Percentiles rank a stretch among this genome's conserved stretches.
These are phyloP conservation scores for Acrocera orbiculus DNA, from an alignment of 2,888 invertebrate species.

Conservation along the genomic window DNA sequence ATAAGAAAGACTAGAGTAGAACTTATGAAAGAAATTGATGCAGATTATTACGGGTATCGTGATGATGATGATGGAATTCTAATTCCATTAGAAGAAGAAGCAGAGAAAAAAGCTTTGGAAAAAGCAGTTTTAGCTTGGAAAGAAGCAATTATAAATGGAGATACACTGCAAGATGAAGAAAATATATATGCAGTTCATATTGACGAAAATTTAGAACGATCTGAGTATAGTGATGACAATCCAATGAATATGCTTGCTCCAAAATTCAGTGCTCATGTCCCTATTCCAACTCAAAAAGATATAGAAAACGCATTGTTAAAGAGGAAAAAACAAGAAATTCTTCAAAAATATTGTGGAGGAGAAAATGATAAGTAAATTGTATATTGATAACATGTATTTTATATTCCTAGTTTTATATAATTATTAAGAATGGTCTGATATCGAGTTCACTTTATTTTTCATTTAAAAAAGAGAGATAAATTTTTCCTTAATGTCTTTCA, in stretches of 20 bases:
- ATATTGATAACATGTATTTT: too few species aligned
- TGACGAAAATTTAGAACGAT: constrained; percentile 9
- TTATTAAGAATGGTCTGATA: too few species aligned
- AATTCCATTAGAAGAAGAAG: constrained; percentile 66
- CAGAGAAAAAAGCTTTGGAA: constrained; percentile 50
- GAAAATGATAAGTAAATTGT: too few species aligned
- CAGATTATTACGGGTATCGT: constrained; percentile 95
- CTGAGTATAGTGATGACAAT: constrained; percentile 16
- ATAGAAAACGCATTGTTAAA: constrained; percentile 80
- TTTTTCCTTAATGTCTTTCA: too few species aligned
- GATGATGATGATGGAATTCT: constrained; percentile 97
- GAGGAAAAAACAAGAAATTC: constrained; percentile 79
- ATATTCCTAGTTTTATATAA: too few species aligned
- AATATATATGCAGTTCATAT: constrained; percentile 32
- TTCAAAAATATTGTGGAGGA: constrained; percentile 77
- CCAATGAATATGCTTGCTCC: constrained; percentile 32
- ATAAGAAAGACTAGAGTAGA: constrained; percentile 87
- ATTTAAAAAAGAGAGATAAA: too few species aligned
- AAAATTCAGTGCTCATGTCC: constrained; percentile 66
- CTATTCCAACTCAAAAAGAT: constrained; percentile 87
- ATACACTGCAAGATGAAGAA: constrained; percentile 46
- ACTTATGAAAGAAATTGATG: constrained; percentile 95
- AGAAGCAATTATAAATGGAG: constrained; percentile 36
- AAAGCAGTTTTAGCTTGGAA: constrained; percentile 57
- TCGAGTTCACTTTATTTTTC: too few species aligned